Conservation (phyloP, 2,888 invertebrate genomes). For the Noctua janthe region DNA sequence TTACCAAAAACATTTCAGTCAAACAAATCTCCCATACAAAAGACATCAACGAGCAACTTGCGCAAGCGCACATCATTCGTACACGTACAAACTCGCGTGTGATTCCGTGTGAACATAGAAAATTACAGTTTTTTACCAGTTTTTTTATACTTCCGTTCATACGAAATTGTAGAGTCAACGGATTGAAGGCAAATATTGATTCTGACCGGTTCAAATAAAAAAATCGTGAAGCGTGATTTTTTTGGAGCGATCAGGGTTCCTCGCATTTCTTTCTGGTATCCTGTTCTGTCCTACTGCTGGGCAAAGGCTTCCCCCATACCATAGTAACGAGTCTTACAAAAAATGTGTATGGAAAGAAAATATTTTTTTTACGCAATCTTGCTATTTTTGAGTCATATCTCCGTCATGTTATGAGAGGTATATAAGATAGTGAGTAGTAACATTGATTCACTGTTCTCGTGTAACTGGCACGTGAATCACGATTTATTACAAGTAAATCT, state of each 20-base stretch:
- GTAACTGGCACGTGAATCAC: constrained; percentile 39
- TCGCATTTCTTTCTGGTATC: constrained; percentile 8
- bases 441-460: constrained; percentile 36
- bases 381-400: constrained; percentile 17
- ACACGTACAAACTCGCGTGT: constrained; percentile 52
- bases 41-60: constrained; percentile 78
- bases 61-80: constrained; percentile 51
- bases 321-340: background rate
- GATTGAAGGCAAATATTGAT: constrained; percentile 81
- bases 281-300: background rate
- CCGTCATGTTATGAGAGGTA: background rate
- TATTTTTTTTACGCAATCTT: background rate
- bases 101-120: constrained; percentile 66
- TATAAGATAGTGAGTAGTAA: constrained; percentile 3
- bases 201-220: constrained; percentile 64
- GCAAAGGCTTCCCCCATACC: no score
- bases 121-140: constrained; percentile 65
- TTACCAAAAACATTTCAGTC: constrained; percentile 2
- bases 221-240: constrained; percentile 37
- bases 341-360: background rate
- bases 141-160: constrained; percentile 68
- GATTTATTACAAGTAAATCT: constrained; percentile 10
- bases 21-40: constrained; percentile 68
- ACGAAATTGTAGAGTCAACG: constrained; percentile 75
- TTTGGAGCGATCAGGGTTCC: constrained; percentile 51